Evolutionary conservation across 37 sponge, comb jelly and placozoan species (phyloP).

Genomic region (Petrosia ficiformis): DNA sequence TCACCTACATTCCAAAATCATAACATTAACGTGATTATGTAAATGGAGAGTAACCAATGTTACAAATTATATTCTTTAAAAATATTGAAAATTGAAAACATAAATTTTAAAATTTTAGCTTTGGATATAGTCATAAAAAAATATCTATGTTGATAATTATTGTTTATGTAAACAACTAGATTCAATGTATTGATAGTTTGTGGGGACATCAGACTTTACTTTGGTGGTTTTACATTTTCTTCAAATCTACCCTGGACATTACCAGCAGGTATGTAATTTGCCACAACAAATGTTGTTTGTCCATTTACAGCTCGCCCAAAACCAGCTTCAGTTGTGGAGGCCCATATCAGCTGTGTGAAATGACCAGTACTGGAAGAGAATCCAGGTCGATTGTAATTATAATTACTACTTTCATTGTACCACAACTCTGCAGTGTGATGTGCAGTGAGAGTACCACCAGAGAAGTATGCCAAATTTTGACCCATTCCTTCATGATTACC

Average conservation of each 20-base stretch:
- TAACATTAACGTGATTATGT: too few relatives aligned
- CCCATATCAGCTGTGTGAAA: constrained; percentile 95
- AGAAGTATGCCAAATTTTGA: constrained; percentile 73
- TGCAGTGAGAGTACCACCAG: constrained; percentile 52
- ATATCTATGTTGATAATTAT: too few relatives aligned
- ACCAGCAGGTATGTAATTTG: constrained; percentile 82
- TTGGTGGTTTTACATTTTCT: constrained; percentile 53
- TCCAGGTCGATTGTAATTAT: constrained; percentile 67
- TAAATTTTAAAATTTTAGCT: too few relatives aligned
- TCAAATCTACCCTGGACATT: constrained; percentile 66
- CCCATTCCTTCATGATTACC: constrained; percentile 70
- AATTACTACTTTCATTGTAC: constrained; percentile 83
- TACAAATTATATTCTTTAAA: too few relatives aligned
- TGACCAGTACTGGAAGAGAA: constrained; percentile 81
- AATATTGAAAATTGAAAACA: too few relatives aligned
- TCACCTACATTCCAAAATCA: too few relatives aligned
- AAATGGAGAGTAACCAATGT: too few relatives aligned
- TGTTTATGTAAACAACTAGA: too few relatives aligned
- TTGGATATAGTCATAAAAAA: too few relatives aligned
- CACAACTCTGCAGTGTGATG: constrained; percentile 58
- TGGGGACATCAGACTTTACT: too few relatives aligned
- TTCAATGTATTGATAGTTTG: too few relatives aligned
- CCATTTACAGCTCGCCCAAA: constrained; percentile 39
- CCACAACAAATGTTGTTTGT: constrained; percentile 56
- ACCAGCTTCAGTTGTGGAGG: constrained; percentile 70